Base-by-base conservation (phyloP, 1,140 invertebrate genomes). In the Tetragnatha versicolor region DNA sequence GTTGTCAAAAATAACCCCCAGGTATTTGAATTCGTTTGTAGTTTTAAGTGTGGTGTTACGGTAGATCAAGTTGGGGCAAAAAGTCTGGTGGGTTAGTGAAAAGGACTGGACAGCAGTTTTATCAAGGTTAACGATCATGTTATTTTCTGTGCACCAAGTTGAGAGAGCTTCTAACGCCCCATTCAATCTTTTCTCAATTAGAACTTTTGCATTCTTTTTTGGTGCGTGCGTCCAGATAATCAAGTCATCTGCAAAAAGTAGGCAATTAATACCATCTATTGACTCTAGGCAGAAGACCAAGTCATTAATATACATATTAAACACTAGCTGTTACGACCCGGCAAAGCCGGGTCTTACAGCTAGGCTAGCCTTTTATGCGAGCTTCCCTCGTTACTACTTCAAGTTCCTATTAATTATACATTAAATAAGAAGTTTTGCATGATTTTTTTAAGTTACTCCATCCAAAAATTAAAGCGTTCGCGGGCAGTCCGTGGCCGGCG, bases 111-210 rank as follows among this genome's bases (percentile, higher is more conserved):
- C 10, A 6, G 68, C 31, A 39, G 68, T 58, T 29, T 72, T 58
- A 12, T 55, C 53, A 22, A 72, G 12, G 39, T 72, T 72, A 7
- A 58, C 31, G 0, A 20, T 58, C 49, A 72, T 58, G 25, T 42
- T 72, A 58, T 72, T 72, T 39, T 72, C 51, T 7, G 2, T 58
- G 35, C 68, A 72, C 35, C 68, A 72, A 45, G 22, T 2, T 20
- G 10, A 25, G 1, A 72, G 47, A 0, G 27, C 47, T 27, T 39
- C 31, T 3, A 72, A 6, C 2, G 49, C 33, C 29, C 42, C 22
- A 37, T 58, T 39, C 5, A 55, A 35, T n/a, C 4, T 55, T 5
- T 49, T 39, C 20, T 55, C 22, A 42, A 75, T 37, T n/a, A n/a
- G n/a, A n/a, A n/a, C n/a, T n/a, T n/a, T n/a, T 33, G 39, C 55